phyloP scores from a whole-genome alignment of 2,113 vertebrate genomes.

The Irena cyanogastra region DNA sequence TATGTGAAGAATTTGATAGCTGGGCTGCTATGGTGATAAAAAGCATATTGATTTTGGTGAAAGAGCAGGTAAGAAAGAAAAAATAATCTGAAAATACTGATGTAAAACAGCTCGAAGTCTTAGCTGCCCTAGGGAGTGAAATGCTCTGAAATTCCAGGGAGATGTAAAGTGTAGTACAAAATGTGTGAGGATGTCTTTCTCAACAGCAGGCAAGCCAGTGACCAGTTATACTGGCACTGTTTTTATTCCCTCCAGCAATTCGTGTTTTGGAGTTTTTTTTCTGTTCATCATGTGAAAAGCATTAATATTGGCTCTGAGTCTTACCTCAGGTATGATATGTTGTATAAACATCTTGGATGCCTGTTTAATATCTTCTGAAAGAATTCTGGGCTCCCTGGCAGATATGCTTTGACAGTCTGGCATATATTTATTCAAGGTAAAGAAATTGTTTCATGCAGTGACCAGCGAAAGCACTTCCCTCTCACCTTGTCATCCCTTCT shows the following conservation, averaged over 20 bases:
- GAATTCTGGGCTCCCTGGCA: conserved; percentile 15
- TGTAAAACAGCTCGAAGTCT: background rate
- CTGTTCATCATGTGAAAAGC: conserved; percentile 14
- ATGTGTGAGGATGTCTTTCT: background rate
- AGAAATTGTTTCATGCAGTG: conserved; percentile 3
- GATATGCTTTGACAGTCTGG: background rate
- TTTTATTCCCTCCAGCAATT: background rate
- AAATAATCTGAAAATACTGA: background rate
- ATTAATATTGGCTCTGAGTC: conserved; percentile 15
- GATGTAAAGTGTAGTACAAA: background rate
- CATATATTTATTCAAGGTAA: background rate
- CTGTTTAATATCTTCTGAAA: conserved; percentile 39
- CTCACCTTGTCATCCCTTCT: rapidly evolving
- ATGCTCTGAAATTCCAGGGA: background rate
- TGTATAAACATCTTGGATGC: conserved; percentile 16
- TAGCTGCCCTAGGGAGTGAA: background rate
- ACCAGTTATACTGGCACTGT: background rate
- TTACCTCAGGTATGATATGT: conserved; percentile 22
- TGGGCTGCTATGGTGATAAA: background rate
- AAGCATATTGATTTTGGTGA: background rate
- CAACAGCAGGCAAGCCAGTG: background rate
- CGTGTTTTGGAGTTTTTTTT: background rate
- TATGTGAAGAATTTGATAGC: background rate
- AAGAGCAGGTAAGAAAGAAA: background rate
- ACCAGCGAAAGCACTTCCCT: background rate